Evolutionary conservation across 2,888 invertebrate species (phyloP).

Genomic region (Drosophila testacea): DNA sequence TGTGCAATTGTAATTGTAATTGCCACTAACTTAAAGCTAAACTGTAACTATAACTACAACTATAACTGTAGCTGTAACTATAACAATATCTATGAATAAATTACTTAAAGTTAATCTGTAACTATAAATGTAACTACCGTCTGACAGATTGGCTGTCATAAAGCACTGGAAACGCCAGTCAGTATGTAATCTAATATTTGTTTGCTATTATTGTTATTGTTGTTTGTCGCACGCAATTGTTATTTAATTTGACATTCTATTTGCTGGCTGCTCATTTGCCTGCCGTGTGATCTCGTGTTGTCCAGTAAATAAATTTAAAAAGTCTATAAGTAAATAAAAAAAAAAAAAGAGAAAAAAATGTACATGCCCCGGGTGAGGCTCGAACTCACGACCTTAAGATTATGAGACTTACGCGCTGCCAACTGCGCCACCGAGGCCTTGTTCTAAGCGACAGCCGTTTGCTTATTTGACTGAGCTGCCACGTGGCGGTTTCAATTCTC

Average conservation of each 20-base stretch:
- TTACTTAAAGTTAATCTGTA: slow-evolving; percentile 19
- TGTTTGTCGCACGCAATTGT: slow-evolving; percentile 54
- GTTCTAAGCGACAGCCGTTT: slow-evolving; percentile 17
- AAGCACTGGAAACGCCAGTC: slow-evolving; percentile 16
- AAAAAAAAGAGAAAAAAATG: slow-evolving; percentile 44
- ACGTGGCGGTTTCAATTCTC: slow-evolving; percentile 52
- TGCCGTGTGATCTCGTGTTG: slow-evolving; percentile 5
- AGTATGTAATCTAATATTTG: slow-evolving; percentile 27
- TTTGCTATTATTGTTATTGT: slow-evolving; percentile 16
- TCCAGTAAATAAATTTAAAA: slow-evolving; percentile 9
- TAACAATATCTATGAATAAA: slow-evolving; percentile 4
- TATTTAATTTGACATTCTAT: slow-evolving; percentile 49
- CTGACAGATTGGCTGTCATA: slow-evolving; percentile 38
- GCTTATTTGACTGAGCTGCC: slow-evolving; percentile 41
- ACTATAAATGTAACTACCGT: slow-evolving; percentile 27
- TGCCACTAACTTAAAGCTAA: slow-evolving; percentile 29
- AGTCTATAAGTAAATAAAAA: not conserved
- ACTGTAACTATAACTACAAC: slow-evolving; percentile 31
- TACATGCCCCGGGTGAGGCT: slow-evolving; percentile 84
- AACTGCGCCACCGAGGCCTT: slow-evolving; percentile 85
- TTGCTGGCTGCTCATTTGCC: slow-evolving; percentile 13
- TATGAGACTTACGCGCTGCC: slow-evolving; percentile 86
- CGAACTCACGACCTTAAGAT: slow-evolving; percentile 85
- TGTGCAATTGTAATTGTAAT: slow-evolving; percentile 35
- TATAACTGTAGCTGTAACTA: slow-evolving; percentile 37